Conservation (phyloP, 2,113 vertebrate genomes). For the cattle (Bos taurus) region DNA sequence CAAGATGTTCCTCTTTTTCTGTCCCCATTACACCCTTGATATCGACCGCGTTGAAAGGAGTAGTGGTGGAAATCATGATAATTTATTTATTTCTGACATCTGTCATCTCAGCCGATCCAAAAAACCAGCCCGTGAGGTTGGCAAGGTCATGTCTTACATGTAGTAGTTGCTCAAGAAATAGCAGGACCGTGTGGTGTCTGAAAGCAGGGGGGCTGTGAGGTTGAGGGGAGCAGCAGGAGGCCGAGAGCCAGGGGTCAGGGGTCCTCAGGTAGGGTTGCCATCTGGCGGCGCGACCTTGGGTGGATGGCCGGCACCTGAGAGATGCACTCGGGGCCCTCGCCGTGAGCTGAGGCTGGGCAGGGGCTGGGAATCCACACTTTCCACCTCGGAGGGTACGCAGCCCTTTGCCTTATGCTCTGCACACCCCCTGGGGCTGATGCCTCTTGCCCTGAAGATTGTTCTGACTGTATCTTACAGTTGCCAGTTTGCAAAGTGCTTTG, state of each 20-base stretch:
- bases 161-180: not conserved
- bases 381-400: rapidly evolving
- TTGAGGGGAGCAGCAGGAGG: not conserved
- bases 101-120: constrained; percentile 25
- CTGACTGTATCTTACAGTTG: rapidly evolving
- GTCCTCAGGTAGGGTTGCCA: not conserved
- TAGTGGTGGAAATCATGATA: not conserved
- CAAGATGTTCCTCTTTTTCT: not conserved
- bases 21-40: not conserved
- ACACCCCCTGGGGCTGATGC: not conserved
- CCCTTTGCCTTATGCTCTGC: not conserved
- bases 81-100: constrained; percentile 40
- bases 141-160: not conserved
- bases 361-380: not conserved
- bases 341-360: not conserved
- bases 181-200: not conserved
- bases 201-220: not conserved
- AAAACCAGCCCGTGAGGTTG: constrained; percentile 5
- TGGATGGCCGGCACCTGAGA: not conserved
- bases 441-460: not conserved
- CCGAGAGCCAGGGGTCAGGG: rapidly evolving
- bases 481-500: not conserved
- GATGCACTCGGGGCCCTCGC: not conserved
- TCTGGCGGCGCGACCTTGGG: not conserved
- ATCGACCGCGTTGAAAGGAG: not conserved